Conservation (phyloP, 2,888 invertebrate genomes). For the Drosophila mimetica region DNA sequence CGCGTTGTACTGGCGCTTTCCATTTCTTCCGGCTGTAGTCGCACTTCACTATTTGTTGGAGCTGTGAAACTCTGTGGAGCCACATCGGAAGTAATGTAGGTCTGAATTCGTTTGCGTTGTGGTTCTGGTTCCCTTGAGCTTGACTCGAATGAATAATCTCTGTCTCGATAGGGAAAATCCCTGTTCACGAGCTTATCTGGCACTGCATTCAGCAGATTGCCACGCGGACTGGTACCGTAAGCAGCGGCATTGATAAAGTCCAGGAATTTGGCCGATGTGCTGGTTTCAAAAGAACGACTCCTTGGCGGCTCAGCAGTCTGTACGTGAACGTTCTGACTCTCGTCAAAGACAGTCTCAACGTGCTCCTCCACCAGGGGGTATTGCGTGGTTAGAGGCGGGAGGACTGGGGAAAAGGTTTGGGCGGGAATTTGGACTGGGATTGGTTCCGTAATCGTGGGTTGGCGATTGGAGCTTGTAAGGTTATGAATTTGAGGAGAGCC, state of each 20-base stretch:
- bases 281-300: slow-evolving; percentile 54
- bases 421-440: not conserved
- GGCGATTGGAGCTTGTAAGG: slow-evolving; percentile 13
- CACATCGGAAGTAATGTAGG: slow-evolving; percentile 82
- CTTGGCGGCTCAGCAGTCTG: slow-evolving; percentile 66
- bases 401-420: not conserved
- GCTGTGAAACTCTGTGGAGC: slow-evolving; percentile 84
- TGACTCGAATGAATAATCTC: slow-evolving; percentile 7
- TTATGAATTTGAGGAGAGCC: slow-evolving; percentile 26
- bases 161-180: slow-evolving; percentile 11
- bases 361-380: slow-evolving; percentile 49
- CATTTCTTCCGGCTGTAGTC: slow-evolving; percentile 49
- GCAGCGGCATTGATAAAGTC: slow-evolving; percentile 67
- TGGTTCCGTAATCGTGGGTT: not conserved
- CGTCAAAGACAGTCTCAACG: slow-evolving; percentile 75
- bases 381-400: slow-evolving; percentile 10
- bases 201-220: slow-evolving; percentile 60
- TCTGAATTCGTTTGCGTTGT: slow-evolving; percentile 78
- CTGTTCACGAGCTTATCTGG: slow-evolving; percentile 49
- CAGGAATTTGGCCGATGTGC: slow-evolving; percentile 60
- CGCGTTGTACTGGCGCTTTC: slow-evolving; percentile 52
- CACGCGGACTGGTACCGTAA: slow-evolving; percentile 61
- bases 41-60: slow-evolving; percentile 65
- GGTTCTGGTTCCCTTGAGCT: slow-evolving; percentile 27
- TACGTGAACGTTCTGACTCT: slow-evolving; percentile 75